A percentile compares a stretch with the other conserved stretches of the same genome.
These are phyloP conservation scores for Sycobia sp. DNA, from an alignment of 1,140 invertebrate genomes.

Conservation along the genomic window DNA sequence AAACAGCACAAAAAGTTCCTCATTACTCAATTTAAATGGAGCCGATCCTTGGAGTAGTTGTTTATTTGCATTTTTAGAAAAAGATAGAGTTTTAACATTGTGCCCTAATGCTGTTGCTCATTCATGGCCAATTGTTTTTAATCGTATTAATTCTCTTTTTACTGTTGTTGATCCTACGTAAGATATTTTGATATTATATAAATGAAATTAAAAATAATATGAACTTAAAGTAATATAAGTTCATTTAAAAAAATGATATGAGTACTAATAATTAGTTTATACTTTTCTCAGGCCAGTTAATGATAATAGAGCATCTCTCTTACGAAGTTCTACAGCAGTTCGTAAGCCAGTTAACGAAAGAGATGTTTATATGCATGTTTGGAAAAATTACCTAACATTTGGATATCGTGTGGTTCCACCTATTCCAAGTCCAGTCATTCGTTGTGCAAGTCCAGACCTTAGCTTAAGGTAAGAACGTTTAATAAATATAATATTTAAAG, in stretches of 20 bases:
- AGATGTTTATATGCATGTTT: constrained; percentile 90
- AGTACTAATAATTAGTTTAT: no score
- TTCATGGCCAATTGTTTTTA: constrained; percentile 95
- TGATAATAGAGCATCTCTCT: constrained; percentile 92
- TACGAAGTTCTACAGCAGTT: constrained; percentile 76
- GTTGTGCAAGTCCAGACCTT: constrained; percentile 91
- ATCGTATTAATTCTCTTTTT: constrained; percentile 86
- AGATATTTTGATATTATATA: constrained; percentile 50
- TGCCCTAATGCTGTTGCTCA: constrained; percentile 86
- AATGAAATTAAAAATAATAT: neutral
- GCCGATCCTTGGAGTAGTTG: constrained; percentile 88
- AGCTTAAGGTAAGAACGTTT: constrained; percentile 78
- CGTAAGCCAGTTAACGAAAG: constrained; percentile 88
- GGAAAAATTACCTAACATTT: constrained; percentile 95
- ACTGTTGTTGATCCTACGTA: constrained; percentile 94
- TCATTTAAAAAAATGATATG: neutral
- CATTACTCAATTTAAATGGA: constrained; percentile 61
- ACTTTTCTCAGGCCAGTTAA: constrained; percentile 80
- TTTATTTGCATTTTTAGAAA: constrained; percentile 82
- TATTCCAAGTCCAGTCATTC: constrained; percentile 77
- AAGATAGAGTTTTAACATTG: constrained; percentile 74
- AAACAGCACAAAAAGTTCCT: constrained; percentile 66
- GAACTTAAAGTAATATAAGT: neutral
- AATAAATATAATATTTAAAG: constrained; percentile 13
- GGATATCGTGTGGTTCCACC: constrained; percentile 91